These are phyloP conservation scores for Notothenia rossii DNA, from an alignment of 2,113 vertebrate genomes.

Conservation along the genomic window DNA sequence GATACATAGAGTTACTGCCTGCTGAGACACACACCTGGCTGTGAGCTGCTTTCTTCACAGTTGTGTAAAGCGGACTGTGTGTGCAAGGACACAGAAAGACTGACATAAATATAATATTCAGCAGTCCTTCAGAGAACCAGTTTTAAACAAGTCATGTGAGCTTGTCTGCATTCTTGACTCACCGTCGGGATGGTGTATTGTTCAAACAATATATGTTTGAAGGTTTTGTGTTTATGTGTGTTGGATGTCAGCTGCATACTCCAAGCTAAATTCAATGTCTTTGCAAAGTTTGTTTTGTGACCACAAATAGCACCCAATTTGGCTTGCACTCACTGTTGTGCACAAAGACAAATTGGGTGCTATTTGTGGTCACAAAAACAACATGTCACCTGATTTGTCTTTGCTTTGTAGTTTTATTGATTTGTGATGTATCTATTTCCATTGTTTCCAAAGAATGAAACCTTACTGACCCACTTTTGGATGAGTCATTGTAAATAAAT, in stretches of 20 bases:
- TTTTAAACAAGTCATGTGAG: not conserved
- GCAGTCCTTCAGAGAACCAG: not conserved
- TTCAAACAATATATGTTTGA: constrained; percentile 4
- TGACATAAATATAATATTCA: not conserved
- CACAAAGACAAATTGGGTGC: no score
- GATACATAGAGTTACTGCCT: constrained; percentile 46
- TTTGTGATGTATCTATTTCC: not conserved
- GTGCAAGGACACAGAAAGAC: not conserved
- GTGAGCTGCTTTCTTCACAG: constrained; percentile 27
- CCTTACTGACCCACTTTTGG: not conserved
- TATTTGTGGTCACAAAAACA: no score
- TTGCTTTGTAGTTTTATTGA: no score
- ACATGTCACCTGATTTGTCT: no score
- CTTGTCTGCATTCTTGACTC: not conserved
- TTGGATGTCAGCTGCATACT: not conserved
- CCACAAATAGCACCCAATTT: not conserved
- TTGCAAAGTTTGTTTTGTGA: not conserved
- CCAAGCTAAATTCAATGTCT: not conserved
- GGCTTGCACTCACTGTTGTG: no score
- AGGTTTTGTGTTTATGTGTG: constrained; percentile 1
- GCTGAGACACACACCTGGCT: constrained; percentile 68
- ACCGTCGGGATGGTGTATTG: not conserved
- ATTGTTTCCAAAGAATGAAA: not conserved
- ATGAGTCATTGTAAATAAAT: not conserved
- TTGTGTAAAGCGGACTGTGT: not conserved